Base-by-base conservation (phyloP, 2,888 invertebrate genomes). In the Lymantria monacha region DNA sequence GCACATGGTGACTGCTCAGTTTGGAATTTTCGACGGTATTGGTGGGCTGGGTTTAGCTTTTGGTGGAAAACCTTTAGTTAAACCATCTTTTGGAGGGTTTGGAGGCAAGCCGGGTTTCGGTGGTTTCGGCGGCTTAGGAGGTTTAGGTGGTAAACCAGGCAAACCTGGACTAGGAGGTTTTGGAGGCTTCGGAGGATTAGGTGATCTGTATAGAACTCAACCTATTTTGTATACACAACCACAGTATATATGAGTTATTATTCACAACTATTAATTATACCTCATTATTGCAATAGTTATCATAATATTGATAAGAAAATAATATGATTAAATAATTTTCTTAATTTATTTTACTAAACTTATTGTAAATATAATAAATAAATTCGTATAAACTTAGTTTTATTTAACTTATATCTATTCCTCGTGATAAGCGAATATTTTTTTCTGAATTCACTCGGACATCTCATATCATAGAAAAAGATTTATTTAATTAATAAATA, bases 1-100 rank as follows among this genome's bases (percentile, higher is more conserved):
- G 11, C 45, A 46, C 1, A 30, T 14, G 7, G 48, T 42, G 7
- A 42, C 49, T 14, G 55, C 56, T 0, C 61, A 64, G 30, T 54
- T 46, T 22, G 62, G 65, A 0, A 68, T 65, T 0, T 64, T 55
- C 7, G 66, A 63, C 46, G 49, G 7, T 44, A 57, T 45, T 13
- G 48, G 44, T 13, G 11, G 8, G 15, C 3, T 43, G 10, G 44
- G 44, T 13, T 41, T 33, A 11, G 50, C 42, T 13, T 51, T 58
- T 0, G 47, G 44, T 15, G 62, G 66, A 0, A 46, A 46, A 22
- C 46, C 46, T 9, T 15, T 44, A 7, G 33, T 13, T 3, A 44
- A 44, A 31, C 44, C 44, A n/a, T n/a, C n/a, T n/a, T n/a, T n/a
- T n/a, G n/a, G n/a, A n/a, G 40, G 45, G n/a, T 51, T 57, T 0